Percentiles rank a stretch among this genome's conserved stretches.
These are phyloP conservation scores for Aurelia aurita complex sp. Pacific DNA, from an alignment of 30 jellyfish, hydroid and myxozoan species.

Conservation along the genomic window DNA sequence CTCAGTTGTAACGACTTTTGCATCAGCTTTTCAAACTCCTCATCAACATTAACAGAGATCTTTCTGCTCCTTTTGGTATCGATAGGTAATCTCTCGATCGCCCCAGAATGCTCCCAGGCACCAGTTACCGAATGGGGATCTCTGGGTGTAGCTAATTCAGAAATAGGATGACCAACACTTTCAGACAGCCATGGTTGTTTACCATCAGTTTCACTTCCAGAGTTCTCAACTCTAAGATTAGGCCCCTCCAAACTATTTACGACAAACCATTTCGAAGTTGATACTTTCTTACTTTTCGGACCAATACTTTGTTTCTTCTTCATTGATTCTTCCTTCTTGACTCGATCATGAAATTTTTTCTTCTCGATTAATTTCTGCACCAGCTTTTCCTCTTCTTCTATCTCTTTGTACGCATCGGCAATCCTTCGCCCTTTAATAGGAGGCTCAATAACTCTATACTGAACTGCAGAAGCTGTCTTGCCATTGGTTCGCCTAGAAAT, in stretches of 20 bases:
- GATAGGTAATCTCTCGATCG: background rate
- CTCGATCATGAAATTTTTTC: conserved; percentile 46
- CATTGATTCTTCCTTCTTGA: conserved; percentile 23
- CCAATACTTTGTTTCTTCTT: background rate
- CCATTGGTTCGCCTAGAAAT: conserved; percentile 22
- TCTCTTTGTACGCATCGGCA: conserved; percentile 45
- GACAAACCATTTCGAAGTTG: background rate
- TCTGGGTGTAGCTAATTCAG: background rate
- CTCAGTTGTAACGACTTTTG: conserved; percentile 22
- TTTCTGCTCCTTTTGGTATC: no score
- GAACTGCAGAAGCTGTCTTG: background rate
- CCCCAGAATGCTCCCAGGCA: background rate
- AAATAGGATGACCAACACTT: background rate
- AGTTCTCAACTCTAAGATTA: background rate
- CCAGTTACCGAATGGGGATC: background rate
- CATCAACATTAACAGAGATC: conserved; percentile 7
- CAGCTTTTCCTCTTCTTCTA: conserved; percentile 56
- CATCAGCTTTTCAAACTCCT: conserved; percentile 55
- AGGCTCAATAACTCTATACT: conserved; percentile 45
- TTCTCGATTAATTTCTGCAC: conserved; percentile 40
- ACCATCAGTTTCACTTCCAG: background rate
- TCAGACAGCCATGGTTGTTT: background rate
- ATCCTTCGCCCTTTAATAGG: conserved; percentile 64
- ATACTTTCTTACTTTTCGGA: background rate
- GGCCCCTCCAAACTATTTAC: background rate